Conservation (phyloP, 2,113 vertebrate species). For the Lophochroa leadbeateri region DNA sequence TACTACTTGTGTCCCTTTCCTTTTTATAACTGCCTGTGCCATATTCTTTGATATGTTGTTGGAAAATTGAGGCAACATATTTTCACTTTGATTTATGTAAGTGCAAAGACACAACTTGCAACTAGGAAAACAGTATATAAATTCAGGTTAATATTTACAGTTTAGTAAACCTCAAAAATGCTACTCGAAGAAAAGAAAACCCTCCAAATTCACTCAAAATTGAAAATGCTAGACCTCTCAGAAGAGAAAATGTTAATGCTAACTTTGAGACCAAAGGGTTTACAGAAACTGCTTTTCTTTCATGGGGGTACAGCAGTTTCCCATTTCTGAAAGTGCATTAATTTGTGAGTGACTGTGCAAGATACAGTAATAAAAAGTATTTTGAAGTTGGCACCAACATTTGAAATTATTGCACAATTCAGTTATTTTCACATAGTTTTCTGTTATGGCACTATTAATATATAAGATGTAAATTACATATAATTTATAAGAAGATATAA, state of each 20-base stretch:
- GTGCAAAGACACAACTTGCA: neutral
- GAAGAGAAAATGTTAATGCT: neutral
- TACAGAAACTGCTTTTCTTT: neutral
- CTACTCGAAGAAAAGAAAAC: neutral
- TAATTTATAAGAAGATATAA: neutral
- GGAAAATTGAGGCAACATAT: neutral
- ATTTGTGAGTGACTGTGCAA: neutral
- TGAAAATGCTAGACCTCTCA: neutral
- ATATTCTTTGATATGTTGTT: neutral
- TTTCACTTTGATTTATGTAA: neutral
- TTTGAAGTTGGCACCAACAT: neutral
- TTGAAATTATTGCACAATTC: neutral
- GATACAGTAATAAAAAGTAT: neutral
- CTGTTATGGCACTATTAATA: neutral
- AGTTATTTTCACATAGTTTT: neutral
- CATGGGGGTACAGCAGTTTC: neutral
- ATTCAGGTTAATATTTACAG: neutral
- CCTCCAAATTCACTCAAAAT: neutral
- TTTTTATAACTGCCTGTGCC: neutral
- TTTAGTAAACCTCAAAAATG: neutral
- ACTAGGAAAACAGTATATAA: neutral
- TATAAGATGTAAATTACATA: neutral
- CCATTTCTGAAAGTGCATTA: neutral
- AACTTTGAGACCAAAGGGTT: neutral
- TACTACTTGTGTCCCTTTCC: neutral